Percentiles rank a stretch among this genome's conserved stretches.
These are phyloP conservation scores for Lophochroa leadbeateri DNA, from an alignment of 2,113 vertebrate species.

Conservation along the genomic window DNA sequence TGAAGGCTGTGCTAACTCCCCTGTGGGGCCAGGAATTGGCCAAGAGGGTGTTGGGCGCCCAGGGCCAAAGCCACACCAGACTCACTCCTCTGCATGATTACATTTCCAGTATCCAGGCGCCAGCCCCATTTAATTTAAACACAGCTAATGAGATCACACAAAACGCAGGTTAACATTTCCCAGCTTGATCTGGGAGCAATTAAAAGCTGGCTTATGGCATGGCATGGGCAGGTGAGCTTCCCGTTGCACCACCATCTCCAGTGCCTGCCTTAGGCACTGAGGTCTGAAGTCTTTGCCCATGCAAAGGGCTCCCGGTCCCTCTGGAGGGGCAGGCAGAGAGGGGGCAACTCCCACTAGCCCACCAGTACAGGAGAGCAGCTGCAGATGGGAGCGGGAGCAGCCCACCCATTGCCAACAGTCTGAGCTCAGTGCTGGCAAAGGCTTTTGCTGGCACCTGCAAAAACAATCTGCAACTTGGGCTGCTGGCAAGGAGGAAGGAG, in stretches of 20 bases:
- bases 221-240: accelerated
- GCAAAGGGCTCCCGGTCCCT: accelerated
- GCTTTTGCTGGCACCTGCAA: not conserved
- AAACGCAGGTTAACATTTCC: not conserved
- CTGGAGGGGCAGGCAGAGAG: accelerated
- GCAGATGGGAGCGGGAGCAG: not conserved
- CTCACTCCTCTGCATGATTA: not conserved
- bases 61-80: not conserved
- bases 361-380: accelerated
- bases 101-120: not conserved
- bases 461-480: not conserved
- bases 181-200: not conserved
- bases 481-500: not conserved
- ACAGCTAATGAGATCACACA: not conserved
- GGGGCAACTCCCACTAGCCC: not conserved
- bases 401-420: not conserved
- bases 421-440: not conserved
- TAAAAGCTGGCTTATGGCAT: not conserved
- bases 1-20: not conserved
- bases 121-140: not conserved
- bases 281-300: not conserved
- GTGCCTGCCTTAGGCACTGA: not conserved
- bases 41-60: not conserved
- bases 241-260: accelerated
- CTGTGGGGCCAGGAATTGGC: not conserved